Base-by-base conservation (phyloP, 1,140 invertebrate genomes). In the Drosophila sp. region DNA sequence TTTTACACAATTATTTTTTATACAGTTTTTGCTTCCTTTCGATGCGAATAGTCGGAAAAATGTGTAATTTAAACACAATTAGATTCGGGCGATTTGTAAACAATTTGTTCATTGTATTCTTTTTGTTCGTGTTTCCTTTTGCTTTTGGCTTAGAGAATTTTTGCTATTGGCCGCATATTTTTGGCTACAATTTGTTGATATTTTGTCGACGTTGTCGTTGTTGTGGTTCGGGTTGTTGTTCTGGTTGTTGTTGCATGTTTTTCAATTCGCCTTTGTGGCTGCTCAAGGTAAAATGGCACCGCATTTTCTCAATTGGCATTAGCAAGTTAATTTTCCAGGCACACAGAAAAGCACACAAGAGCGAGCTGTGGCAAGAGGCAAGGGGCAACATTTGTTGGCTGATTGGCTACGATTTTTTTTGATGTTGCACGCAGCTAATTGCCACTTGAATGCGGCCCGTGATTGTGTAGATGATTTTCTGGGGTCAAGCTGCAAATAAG, bases 51-150 rank as follows among this genome's bases (percentile, higher is more conserved):
- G 21, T 79, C 40, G 58, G 48, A 32, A 32, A 69, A 58, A 64
- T 69, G 53, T 89, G 67, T 89, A 87, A 83, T 87, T 89, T 83
- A 89, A 87, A 83, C 70, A 76, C 76, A 75, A 89, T 89, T 89
- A 87, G 57, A 77, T 83, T 83, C 66, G 16, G 48, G 13, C 46
- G 13, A 73, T 74, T 71, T 61, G 82, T 84, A 84, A 84, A 84
- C 81, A 84, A 78, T 71, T 75, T 66, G 14, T 36, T 21, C 38
- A 34, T 54, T 61, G 61, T 83, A n/a, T n/a, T n/a, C 61, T 71
- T 53, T 48, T 54, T 56, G 56, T 83, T 72, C 64, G n/a, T 53
- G 32, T 34, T 32, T 14, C n/a, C n/a, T 54, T 76, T 63, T 34
- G 40, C 36, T 13, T 34, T 63, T 59, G 58, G 65, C 54, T 64